Evolutionary conservation across 2,113 vertebrate species (phyloP).

Genomic region (Channa argus): DNA sequence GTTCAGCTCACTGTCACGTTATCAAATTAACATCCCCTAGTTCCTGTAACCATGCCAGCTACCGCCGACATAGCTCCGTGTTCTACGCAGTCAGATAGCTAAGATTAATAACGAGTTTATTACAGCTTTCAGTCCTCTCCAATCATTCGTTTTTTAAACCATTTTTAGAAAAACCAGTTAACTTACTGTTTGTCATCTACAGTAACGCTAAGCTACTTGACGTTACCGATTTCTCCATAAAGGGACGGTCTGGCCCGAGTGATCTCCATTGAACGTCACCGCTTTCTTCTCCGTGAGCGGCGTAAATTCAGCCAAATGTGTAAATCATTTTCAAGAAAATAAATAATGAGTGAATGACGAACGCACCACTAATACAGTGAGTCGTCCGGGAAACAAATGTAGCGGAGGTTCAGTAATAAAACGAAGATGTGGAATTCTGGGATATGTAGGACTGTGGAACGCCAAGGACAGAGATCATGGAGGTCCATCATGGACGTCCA

Average conservation of each 20-base stretch:
- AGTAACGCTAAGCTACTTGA: constrained; percentile 63
- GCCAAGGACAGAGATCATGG: too few species aligned
- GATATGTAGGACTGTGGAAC: constrained; percentile 58
- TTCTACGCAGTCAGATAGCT: too few species aligned
- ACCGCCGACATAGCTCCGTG: neutral
- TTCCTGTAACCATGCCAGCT: neutral
- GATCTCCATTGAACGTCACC: constrained; percentile 74
- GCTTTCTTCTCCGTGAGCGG: neutral
- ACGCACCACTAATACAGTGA: constrained; percentile 20
- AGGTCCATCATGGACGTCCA: too few species aligned
- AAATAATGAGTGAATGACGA: neutral
- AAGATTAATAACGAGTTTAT: neutral
- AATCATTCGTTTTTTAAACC: too few species aligned
- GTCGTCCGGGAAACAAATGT: neutral
- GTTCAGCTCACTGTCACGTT: too few species aligned
- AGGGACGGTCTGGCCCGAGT: constrained; percentile 79
- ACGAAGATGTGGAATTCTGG: constrained; percentile 54
- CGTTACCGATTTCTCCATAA: constrained; percentile 84
- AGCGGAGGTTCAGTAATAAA: neutral
- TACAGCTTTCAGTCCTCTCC: neutral
- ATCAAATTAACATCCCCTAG: too few species aligned
- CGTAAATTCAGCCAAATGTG: constrained; percentile 19
- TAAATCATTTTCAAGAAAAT: constrained; percentile 9
- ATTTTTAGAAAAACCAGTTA: neutral
- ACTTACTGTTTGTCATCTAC: constrained; percentile 16